Base-by-base conservation (phyloP, 2,113 vertebrate genomes). In the Orcinus orca region DNA sequence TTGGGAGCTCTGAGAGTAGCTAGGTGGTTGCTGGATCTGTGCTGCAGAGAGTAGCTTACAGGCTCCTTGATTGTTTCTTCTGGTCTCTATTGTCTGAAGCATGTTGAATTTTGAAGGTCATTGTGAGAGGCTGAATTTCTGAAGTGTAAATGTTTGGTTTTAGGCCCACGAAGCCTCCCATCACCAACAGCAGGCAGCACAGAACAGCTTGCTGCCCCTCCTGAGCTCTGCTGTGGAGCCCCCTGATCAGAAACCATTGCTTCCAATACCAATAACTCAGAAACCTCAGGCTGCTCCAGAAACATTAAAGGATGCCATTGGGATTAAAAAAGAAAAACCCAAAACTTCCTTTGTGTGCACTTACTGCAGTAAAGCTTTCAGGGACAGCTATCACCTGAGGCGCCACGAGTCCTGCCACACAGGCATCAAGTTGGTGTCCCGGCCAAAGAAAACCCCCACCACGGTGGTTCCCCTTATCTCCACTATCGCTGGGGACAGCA, bases 301-400 rank as follows among this genome's bases (percentile, higher is more conserved):
- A 98, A 99, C 99, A 41, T 99, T 99, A 97, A 99, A 99, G 99
- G 99, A 99, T 99, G 98, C 96, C 88, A 99, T 97, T 98, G 99
- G 99, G 93, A 98, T 99, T 98, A 99, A 99, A 98, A 99, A 99
- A 98, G 99, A 99, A 98, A 99, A 99, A 96, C 99, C 99, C 97
- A 99, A 99, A 99, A 99, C 99, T 60, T 99, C 99, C 68, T 99
- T 99, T 98, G 99, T 99, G 98, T 99, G 99, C 95, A 99, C 99
- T 97, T 99, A 99, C 98, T 99, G 99, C 98, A 99, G 99, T 99
- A 99, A 99, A 98, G 99, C 99, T 96, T 99, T 99, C 98, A 99
- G 99, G 97, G 99, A 99, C 99, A 99, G 99, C 98, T 99, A 99
- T 98, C 99, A 99, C 98, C 99, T 99, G 98, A 99, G 99, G 96